Conservation (phyloP, 2,797 vertebrate genomes). For the Platalea minor region DNA sequence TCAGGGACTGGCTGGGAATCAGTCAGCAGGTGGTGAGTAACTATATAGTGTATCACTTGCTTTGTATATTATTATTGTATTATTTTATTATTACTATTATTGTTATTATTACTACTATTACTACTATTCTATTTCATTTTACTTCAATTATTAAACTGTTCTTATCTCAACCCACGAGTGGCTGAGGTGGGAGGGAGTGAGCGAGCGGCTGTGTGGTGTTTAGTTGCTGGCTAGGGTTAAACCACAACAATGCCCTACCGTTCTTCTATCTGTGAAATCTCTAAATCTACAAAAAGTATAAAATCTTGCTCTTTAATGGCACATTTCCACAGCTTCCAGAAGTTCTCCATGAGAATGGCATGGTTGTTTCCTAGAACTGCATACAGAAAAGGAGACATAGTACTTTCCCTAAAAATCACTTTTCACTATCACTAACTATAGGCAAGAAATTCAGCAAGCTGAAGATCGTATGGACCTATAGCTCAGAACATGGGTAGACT, state of each 20-base stretch:
- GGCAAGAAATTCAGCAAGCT: background rate
- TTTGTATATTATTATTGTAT: no score
- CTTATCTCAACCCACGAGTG: no score
- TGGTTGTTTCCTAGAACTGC: background rate
- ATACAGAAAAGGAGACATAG: background rate
- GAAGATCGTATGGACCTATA: background rate
- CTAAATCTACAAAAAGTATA: background rate
- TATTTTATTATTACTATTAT: no score
- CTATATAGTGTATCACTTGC: no score
- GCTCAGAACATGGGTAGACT: background rate
- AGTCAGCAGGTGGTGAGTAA: no score
- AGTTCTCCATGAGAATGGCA: background rate
- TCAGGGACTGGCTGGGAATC: no score
- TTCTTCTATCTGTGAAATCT: background rate
- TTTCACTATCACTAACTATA: background rate
- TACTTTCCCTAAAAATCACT: background rate
- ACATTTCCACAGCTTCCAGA: background rate
- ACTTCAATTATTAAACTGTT: no score
- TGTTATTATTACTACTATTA: no score
- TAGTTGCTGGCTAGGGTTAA: no score
- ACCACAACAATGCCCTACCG: background rate
- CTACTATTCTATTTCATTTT: no score
- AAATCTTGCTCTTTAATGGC: background rate
- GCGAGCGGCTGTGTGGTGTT: no score
- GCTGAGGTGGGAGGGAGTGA: no score